Evolutionary conservation across 1,140 invertebrate species (phyloP).

Genomic region (Tetramorium simillimum): DNA sequence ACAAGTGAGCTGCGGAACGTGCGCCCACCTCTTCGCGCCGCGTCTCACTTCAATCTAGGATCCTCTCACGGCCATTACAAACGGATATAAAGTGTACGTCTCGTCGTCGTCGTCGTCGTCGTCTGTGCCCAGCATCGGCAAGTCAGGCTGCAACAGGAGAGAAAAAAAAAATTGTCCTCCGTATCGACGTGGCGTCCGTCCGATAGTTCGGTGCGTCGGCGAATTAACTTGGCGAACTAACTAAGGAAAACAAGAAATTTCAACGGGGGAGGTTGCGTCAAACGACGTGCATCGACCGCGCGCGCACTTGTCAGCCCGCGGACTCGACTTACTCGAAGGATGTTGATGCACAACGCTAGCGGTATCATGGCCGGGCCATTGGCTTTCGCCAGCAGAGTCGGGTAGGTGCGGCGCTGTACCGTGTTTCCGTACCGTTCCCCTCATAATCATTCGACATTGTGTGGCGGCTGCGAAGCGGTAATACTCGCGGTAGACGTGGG

Average conservation of each 20-base stretch:
- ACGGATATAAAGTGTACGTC: conserved; percentile 27
- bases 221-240: background rate
- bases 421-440: conserved; percentile 71
- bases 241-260: background rate
- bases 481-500: conserved; percentile 5
- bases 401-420: conserved; percentile 47
- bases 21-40: conserved; percentile 75
- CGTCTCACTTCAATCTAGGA: conserved; percentile 83
- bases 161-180: conserved; percentile 16
- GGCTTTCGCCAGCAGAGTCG: conserved; percentile 78
- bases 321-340: conserved; percentile 42
- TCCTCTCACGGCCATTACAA: conserved; percentile 6
- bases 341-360: conserved; percentile 79
- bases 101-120: background rate
- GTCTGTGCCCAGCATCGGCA: background rate
- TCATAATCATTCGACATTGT: conserved; percentile 79
- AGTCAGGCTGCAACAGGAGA: background rate
- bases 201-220: background rate
- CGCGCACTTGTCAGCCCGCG: conserved; percentile 20
- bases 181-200: background rate
- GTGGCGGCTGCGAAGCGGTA: conserved; percentile 37
- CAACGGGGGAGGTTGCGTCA: background rate
- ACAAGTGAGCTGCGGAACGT: conserved; percentile 84
- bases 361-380: conserved; percentile 75
- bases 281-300: conserved; percentile 7